Evolutionary conservation across 2,113 vertebrate genomes (phyloP).

Genomic region (Apteryx mantelli): DNA sequence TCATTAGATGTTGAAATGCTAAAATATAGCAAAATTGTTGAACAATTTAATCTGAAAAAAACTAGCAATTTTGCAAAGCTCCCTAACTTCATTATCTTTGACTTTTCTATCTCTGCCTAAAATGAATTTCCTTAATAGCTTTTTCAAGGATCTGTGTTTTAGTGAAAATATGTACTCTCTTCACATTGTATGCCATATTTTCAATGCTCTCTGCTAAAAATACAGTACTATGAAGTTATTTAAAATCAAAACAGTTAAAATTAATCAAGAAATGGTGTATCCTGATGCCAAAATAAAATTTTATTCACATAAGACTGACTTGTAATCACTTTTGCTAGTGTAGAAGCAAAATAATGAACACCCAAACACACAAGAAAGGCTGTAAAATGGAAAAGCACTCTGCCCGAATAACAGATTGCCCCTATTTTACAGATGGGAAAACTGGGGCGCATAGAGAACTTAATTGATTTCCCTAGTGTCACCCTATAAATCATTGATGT

Average conservation of each 20-base stretch:
- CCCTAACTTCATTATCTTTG: not conserved
- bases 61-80: not conserved
- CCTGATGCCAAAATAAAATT: not conserved
- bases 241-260: not conserved
- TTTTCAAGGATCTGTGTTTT: not conserved
- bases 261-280: not conserved
- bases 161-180: not conserved
- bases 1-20: not conserved
- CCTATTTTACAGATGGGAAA: conserved; percentile 58
- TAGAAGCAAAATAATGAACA: not conserved
- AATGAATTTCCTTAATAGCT: not conserved
- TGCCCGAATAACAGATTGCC: conserved; percentile 39
- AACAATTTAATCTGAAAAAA: not conserved
- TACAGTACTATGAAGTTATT: not conserved
- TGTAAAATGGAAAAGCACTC: conserved; percentile 19
- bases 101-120: not conserved
- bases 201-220: not conserved
- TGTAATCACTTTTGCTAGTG: not conserved
- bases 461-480: conserved; percentile 65
- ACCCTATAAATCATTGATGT: conserved; percentile 71
- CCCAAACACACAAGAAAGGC: not conserved
- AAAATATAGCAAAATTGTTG: conserved; percentile 3
- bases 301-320: not conserved
- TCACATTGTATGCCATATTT: not conserved
- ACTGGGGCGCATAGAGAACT: conserved; percentile 45